Conservation (phyloP, 1,140 invertebrate genomes). For the Manduca sexta region DNA sequence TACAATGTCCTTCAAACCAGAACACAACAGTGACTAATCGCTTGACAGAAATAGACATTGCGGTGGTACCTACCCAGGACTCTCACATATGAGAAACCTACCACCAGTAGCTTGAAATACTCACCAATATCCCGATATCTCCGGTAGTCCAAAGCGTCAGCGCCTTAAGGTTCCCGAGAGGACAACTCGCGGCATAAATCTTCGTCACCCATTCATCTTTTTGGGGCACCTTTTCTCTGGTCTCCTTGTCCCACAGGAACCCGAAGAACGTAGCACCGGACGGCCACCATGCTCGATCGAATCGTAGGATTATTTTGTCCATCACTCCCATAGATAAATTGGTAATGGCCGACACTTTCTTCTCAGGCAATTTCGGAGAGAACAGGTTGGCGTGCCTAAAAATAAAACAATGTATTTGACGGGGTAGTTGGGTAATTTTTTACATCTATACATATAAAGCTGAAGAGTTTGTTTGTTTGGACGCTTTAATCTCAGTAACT, state of each 20-base stretch:
- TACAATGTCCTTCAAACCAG: too few relatives aligned
- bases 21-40: too few relatives aligned
- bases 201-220: background rate
- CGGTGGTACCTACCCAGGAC: too few relatives aligned
- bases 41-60: too few relatives aligned
- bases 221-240: background rate
- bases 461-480: too few relatives aligned
- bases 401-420: too few relatives aligned
- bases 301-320: background rate
- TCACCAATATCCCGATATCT: background rate
- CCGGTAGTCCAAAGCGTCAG: conserved; percentile 1
- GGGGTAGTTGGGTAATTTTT: too few relatives aligned
- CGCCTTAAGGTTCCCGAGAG: background rate
- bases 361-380: conserved; percentile 8
- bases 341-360: conserved; percentile 3
- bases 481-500: too few relatives aligned
- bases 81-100: too few relatives aligned
- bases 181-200: background rate
- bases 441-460: too few relatives aligned
- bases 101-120: background rate
- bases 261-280: background rate
- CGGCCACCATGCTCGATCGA: background rate
- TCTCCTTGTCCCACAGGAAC: background rate
- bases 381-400: conserved; percentile 16
- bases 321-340: conserved; percentile 4